Percentiles rank a stretch among this genome's conserved stretches.
phyloP scores from a whole-genome alignment of 2,113 vertebrate species.

The sheep (Ovis aries) region DNA sequence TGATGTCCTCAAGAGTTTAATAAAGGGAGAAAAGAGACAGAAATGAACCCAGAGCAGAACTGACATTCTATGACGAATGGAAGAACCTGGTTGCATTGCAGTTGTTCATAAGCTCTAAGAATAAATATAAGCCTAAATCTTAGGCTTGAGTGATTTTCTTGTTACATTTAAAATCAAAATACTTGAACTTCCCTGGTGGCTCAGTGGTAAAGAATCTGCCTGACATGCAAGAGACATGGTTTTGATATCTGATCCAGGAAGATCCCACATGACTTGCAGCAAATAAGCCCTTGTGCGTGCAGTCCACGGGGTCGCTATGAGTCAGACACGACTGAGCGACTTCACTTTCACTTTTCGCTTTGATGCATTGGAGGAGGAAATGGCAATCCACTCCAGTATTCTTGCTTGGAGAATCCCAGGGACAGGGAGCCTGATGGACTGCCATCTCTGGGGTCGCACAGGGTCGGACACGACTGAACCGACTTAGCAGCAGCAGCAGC shows the following conservation, averaged over 20 bases:
- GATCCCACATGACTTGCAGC: neutral
- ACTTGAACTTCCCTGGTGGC: neutral
- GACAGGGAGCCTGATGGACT: too few relatives aligned
- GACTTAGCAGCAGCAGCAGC: too few relatives aligned
- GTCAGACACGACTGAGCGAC: too few relatives aligned
- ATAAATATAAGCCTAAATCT: neutral
- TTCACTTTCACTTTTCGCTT: too few relatives aligned
- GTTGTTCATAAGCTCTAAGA: neutral
- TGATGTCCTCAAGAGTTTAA: neutral
- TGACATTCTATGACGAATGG: neutral
- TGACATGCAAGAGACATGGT: neutral
- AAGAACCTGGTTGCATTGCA: accelerated
- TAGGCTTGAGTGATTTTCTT: neutral
- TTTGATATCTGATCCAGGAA: neutral
- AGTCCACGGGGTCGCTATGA: too few relatives aligned
- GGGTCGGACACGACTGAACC: too few relatives aligned
- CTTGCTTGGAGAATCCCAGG: too few relatives aligned
- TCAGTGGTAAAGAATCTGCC: neutral
- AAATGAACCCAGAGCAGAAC: neutral
- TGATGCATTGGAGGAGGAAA: too few relatives aligned
- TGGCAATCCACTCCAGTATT: too few relatives aligned
- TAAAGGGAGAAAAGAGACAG: neutral
- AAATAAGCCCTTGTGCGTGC: neutral
- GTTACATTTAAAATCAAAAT: neutral
- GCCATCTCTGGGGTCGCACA: too few relatives aligned